These are phyloP conservation scores for Lepisosteus oculatus DNA, from an alignment of 2,113 vertebrate species.

Conservation along the genomic window DNA sequence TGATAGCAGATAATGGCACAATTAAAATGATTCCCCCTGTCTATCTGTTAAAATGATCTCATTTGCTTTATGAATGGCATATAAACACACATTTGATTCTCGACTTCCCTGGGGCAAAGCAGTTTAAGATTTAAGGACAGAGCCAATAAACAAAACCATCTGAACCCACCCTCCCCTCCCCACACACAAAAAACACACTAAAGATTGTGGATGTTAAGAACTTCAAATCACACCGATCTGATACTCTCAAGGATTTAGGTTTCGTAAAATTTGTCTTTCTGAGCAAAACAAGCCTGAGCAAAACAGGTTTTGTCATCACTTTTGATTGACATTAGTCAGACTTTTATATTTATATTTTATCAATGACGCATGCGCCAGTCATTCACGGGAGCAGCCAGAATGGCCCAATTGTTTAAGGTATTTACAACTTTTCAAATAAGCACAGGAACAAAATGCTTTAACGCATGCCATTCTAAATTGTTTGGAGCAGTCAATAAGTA, in stretches of 20 bases:
- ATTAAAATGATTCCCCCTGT: conserved; percentile 66
- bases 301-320: conserved; percentile 44
- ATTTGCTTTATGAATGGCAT: conserved; percentile 51
- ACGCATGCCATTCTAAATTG: no score
- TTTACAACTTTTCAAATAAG: no score
- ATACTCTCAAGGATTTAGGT: neutral
- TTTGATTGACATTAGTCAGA: conserved; percentile 42
- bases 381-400: no score
- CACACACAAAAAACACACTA: conserved; percentile 1
- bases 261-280: conserved; percentile 12
- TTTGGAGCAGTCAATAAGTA: neutral
- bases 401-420: no score
- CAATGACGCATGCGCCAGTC: no score
- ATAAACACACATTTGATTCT: conserved; percentile 39
- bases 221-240: no score
- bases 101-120: conserved; percentile 37
- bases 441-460: no score
- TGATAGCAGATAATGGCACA: conserved; percentile 59
- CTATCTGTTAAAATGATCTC: conserved; percentile 61
- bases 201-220: neutral
- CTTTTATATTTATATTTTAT: no score
- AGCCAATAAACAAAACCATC: conserved; percentile 26
- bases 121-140: conserved; percentile 23
- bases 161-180: conserved; percentile 9
- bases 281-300: conserved; percentile 10